These are phyloP conservation scores for Chelonia mydas DNA, from an alignment of 2,797 vertebrate species.

Conservation along the genomic window DNA sequence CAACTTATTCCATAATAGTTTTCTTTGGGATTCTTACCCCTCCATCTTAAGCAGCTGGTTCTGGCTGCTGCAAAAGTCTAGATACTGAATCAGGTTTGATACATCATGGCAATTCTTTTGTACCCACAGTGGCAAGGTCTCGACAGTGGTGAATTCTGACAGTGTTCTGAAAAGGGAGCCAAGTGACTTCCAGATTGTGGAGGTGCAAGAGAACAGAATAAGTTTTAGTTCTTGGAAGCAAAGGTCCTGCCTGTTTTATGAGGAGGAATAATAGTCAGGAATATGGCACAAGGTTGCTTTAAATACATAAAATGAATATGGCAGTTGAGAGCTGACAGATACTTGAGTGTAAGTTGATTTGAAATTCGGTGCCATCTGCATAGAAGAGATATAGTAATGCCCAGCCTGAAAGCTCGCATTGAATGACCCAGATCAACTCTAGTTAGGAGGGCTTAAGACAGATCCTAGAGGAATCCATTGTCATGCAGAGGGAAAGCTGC, in stretches of 20 bases:
- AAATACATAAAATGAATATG: neutral
- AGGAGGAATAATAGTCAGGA: neutral
- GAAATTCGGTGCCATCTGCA: rapidly evolving
- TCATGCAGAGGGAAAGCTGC: neutral
- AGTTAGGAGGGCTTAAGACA: neutral
- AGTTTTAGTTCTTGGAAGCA: neutral
- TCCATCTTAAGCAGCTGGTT: neutral
- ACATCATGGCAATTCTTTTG: rapidly evolving
- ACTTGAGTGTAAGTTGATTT: neutral
- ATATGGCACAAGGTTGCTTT: neutral
- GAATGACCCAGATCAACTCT: neutral
- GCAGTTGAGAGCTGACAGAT: neutral
- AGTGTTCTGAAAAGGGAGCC: neutral
- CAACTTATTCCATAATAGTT: neutral
- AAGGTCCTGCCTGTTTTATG: neutral
- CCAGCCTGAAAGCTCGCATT: neutral
- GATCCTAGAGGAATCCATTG: rapidly evolving
- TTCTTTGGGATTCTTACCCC: neutral
- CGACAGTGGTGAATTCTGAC: neutral
- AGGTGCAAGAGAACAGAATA: rapidly evolving
- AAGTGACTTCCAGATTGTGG: rapidly evolving
- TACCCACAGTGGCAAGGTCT: neutral
- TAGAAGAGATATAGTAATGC: rapidly evolving
- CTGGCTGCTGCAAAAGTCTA: neutral
- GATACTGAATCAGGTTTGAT: neutral